phyloP scores from a whole-genome alignment of 2,113 vertebrate species.

The Lathamus discolor region DNA sequence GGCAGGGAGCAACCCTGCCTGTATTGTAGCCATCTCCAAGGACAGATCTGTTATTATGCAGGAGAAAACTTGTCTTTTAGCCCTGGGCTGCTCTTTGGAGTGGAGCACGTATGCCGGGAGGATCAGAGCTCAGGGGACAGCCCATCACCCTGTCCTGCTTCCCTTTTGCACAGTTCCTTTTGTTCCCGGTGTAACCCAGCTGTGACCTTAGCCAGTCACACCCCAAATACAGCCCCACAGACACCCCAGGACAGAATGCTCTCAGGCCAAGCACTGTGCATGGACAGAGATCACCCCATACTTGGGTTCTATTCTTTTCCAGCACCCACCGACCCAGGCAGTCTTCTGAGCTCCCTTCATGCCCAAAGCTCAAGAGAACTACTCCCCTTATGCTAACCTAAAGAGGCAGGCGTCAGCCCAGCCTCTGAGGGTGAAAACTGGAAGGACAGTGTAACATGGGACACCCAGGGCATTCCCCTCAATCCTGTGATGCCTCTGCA shows the following conservation, averaged over 20 bases:
- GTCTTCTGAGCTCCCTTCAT: neutral
- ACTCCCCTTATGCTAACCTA: accelerated
- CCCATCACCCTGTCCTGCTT: neutral
- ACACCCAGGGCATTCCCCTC: neutral
- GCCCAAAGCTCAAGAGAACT: neutral
- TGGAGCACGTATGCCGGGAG: neutral
- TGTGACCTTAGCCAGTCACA: neutral
- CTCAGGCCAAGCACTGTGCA: accelerated
- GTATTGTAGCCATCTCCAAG: neutral
- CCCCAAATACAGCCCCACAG: neutral
- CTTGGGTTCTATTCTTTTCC: neutral
- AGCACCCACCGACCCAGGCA: neutral
- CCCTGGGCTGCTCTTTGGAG: conserved; percentile 23
- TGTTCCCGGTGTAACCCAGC: neutral
- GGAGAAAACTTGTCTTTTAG: conserved; percentile 40
- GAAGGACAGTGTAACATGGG: accelerated
- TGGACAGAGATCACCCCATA: accelerated
- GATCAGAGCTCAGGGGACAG: neutral
- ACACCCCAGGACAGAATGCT: neutral
- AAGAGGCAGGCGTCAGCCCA: neutral
- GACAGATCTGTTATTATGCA: neutral
- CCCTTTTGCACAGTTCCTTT: neutral
- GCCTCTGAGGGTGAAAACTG: neutral
- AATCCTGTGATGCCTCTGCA: neutral
- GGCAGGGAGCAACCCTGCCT: conserved; percentile 34